Percentiles rank a stretch among this genome's conserved stretches.
phyloP scores from a whole-genome alignment of 2,113 vertebrate genomes.

The Atherinomorus stipes region DNA sequence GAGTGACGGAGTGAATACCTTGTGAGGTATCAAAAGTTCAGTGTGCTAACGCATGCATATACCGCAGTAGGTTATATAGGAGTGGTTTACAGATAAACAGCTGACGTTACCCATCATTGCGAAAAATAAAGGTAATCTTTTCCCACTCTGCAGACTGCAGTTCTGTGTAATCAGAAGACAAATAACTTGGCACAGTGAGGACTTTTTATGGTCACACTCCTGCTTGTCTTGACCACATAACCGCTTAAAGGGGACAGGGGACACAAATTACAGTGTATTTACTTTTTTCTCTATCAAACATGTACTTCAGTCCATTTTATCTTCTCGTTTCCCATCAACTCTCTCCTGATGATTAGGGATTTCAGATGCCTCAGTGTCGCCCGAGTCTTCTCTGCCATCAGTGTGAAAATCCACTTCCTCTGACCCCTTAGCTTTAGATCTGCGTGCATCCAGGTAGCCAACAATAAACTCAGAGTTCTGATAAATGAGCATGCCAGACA shows the following conservation, averaged over 20 bases:
- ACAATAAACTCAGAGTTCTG: constrained; percentile 91
- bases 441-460: constrained; percentile 76
- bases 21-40: constrained; percentile 48
- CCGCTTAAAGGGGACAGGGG: not conserved
- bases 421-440: constrained; percentile 36
- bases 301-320: constrained; percentile 70
- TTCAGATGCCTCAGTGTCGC: constrained; percentile 12
- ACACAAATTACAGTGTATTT: constrained; percentile 6
- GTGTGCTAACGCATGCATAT: constrained; percentile 68
- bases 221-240: not conserved
- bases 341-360: constrained; percentile 33
- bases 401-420: constrained; percentile 1
- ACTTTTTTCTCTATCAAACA: constrained; percentile 13
- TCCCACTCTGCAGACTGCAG: constrained; percentile 18
- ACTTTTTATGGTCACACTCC: constrained; percentile 34
- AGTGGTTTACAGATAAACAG: constrained; percentile 38
- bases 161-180: constrained; percentile 43
- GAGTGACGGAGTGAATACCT: constrained; percentile 51
- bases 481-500: constrained; percentile 93
- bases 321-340: constrained; percentile 34
- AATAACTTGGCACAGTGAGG: constrained; percentile 71
- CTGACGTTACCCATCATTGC: constrained; percentile 6
- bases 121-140: constrained; percentile 42
- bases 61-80: constrained; percentile 27
- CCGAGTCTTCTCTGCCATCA: not conserved